phyloP scores from a whole-genome alignment of 1,140 invertebrate genomes.

The Fopius arisanus region DNA sequence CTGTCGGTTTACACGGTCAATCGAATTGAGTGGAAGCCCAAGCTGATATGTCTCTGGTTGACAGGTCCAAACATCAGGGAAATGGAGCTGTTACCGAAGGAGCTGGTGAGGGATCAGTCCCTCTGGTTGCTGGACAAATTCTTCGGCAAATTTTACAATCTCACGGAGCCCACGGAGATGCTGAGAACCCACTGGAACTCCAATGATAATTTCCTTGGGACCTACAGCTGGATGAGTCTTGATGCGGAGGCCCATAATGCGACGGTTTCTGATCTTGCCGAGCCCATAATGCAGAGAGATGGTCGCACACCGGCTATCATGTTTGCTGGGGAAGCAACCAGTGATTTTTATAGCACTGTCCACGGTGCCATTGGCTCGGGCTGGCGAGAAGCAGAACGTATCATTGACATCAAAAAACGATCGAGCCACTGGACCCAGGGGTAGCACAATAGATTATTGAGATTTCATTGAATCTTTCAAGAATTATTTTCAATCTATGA shows the following conservation, averaged over 20 bases:
- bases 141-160: constrained; percentile 60
- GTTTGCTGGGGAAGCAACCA: constrained; percentile 76
- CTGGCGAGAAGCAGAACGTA: constrained; percentile 76
- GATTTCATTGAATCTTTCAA: too few species aligned
- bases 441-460: too few species aligned
- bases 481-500: too few species aligned
- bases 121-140: constrained; percentile 63
- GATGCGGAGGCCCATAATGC: constrained; percentile 51
- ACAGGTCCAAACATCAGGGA: constrained; percentile 66
- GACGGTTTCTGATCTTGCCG: constrained; percentile 39
- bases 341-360: constrained; percentile 76
- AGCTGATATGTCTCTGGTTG: constrained; percentile 74
- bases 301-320: constrained; percentile 46
- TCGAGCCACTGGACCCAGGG: constrained; percentile 40
- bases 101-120: constrained; percentile 61
- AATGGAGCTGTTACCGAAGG: constrained; percentile 67
- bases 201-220: constrained; percentile 73
- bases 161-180: constrained; percentile 62
- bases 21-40: constrained; percentile 71
- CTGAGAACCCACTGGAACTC: constrained; percentile 73
- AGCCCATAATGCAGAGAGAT: constrained; percentile 45
- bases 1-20: constrained; percentile 73
- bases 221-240: constrained; percentile 74
- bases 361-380: constrained; percentile 84
- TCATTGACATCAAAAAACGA: too few species aligned